Percentiles rank a stretch among this genome's conserved stretches.
Evolutionary conservation across 2,113 vertebrate genomes (phyloP).

Genomic region (Rhinichthys klamathensis): DNA sequence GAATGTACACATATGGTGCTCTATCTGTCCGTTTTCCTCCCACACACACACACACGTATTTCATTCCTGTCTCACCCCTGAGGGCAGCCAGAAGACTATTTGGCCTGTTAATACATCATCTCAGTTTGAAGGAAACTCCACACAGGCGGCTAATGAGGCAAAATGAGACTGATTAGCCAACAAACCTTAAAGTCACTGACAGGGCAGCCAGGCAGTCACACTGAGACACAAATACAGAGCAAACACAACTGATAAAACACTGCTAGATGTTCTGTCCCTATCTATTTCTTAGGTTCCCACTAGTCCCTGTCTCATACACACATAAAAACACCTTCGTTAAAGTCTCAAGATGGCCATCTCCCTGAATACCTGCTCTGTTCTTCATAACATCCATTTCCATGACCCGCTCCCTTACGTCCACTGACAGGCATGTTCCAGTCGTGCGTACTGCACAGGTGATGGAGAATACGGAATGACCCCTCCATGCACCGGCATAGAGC

Average conservation of each 20-base stretch:
- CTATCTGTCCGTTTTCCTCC: background rate
- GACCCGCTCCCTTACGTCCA: background rate
- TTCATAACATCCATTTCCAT: background rate
- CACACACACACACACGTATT: slow-evolving; percentile 36
- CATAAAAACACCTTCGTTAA: slow-evolving; percentile 28
- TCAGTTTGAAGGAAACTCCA: slow-evolving; percentile 74
- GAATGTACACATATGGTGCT: background rate
- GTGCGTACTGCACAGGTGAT: background rate
- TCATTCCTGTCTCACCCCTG: slow-evolving; percentile 65
- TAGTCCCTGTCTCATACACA: slow-evolving; percentile 25
- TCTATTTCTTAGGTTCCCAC: background rate
- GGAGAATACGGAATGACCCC: slow-evolving; percentile 40
- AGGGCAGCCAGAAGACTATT: slow-evolving; percentile 42
- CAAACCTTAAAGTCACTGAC: slow-evolving; percentile 75
- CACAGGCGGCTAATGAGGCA: slow-evolving; percentile 80
- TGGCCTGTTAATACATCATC: slow-evolving; percentile 73
- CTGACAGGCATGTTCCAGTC: background rate
- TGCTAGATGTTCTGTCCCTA: background rate
- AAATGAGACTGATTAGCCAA: slow-evolving; percentile 81
- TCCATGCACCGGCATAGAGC: background rate
- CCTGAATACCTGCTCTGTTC: slow-evolving; percentile 11
- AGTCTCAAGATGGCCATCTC: slow-evolving; percentile 17
- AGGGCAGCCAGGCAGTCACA: slow-evolving; percentile 62
- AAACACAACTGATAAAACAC: slow-evolving; percentile 15
- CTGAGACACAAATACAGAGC: slow-evolving; percentile 16